Evolutionary conservation across 1,140 invertebrate genomes (phyloP).

Genomic region (Glossosoma conforme): DNA sequence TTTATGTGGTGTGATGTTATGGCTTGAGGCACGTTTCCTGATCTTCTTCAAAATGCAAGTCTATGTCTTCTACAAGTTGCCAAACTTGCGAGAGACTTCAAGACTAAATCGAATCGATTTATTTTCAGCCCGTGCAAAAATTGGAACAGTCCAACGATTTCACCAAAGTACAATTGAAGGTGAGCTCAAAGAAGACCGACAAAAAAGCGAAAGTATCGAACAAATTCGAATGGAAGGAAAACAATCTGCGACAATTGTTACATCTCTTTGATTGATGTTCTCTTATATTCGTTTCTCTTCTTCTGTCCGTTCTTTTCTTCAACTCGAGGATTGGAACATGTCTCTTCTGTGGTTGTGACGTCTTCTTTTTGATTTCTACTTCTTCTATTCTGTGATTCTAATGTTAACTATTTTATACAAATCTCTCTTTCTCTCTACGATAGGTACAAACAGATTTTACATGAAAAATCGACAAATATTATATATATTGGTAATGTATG

Average conservation of each 20-base stretch:
- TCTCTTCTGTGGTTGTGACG: background rate
- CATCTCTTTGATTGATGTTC: slow-evolving; percentile 3
- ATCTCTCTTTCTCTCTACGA: too few relatives aligned
- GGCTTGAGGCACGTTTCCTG: slow-evolving; percentile 2
- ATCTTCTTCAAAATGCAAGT: slow-evolving; percentile 3
- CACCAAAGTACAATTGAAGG: slow-evolving; percentile 28
- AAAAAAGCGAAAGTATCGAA: too few relatives aligned
- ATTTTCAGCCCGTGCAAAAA: slow-evolving; percentile 28
- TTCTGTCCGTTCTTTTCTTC: background rate
- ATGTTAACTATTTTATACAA: too few relatives aligned
- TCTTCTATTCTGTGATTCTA: too few relatives aligned
- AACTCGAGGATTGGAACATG: too few relatives aligned
- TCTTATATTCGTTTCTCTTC: background rate
- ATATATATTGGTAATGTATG: too few relatives aligned
- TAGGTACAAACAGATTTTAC: too few relatives aligned
- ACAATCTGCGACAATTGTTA: too few relatives aligned
- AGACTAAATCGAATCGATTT: slow-evolving; percentile 5
- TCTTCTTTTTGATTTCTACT: too few relatives aligned
- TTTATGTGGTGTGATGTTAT: slow-evolving; percentile 10
- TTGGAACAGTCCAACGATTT: slow-evolving; percentile 24
- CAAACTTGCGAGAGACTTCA: background rate
- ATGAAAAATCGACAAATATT: too few relatives aligned
- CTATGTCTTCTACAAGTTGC: background rate
- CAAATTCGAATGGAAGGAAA: too few relatives aligned
- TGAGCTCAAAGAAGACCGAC: too few relatives aligned